A percentile compares a stretch with the other conserved stretches of the same genome.
phyloP scores from a whole-genome alignment of 1,140 invertebrate genomes.

The Chrysoperla carnea region DNA sequence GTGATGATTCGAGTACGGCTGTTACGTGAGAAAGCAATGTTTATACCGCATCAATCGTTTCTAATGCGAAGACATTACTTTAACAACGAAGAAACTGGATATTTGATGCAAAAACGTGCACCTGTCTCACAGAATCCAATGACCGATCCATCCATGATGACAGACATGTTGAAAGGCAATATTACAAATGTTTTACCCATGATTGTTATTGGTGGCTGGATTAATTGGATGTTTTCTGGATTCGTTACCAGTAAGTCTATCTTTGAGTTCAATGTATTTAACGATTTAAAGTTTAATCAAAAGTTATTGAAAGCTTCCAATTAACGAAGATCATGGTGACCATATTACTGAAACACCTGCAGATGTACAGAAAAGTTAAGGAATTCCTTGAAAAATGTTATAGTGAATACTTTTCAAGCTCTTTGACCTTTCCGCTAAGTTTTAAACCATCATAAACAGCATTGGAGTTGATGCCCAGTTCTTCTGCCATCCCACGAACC shows the following conservation, averaged over 20 bases:
- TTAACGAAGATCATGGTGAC: not conserved
- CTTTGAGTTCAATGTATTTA: not conserved
- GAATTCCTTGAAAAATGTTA: no score
- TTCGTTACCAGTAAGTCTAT: slow-evolving; percentile 81
- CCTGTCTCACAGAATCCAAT: slow-evolving; percentile 80
- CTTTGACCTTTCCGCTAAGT: no score
- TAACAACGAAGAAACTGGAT: slow-evolving; percentile 87
- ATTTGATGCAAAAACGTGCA: slow-evolving; percentile 78
- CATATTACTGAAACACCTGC: no score
- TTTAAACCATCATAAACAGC: no score
- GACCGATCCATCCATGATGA: slow-evolving; percentile 97
- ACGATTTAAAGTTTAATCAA: no score
- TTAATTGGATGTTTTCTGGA: slow-evolving; percentile 99
- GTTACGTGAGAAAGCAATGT: slow-evolving; percentile 92
- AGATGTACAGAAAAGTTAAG: no score
- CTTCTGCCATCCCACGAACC: no score
- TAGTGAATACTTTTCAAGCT: no score
- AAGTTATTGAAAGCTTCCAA: no score
- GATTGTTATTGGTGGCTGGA: slow-evolving; percentile 98
- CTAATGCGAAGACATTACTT: slow-evolving; percentile 88
- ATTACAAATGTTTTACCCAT: slow-evolving; percentile 96
- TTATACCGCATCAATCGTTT: slow-evolving; percentile 90
- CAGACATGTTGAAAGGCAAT: slow-evolving; percentile 98
- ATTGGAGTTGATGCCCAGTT: no score
- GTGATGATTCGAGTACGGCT: slow-evolving; percentile 84